A percentile compares a stretch with the other conserved stretches of the same genome.
Evolutionary conservation across 2,797 vertebrate species (phyloP).

Genomic region (Calcarius lapponicus): DNA sequence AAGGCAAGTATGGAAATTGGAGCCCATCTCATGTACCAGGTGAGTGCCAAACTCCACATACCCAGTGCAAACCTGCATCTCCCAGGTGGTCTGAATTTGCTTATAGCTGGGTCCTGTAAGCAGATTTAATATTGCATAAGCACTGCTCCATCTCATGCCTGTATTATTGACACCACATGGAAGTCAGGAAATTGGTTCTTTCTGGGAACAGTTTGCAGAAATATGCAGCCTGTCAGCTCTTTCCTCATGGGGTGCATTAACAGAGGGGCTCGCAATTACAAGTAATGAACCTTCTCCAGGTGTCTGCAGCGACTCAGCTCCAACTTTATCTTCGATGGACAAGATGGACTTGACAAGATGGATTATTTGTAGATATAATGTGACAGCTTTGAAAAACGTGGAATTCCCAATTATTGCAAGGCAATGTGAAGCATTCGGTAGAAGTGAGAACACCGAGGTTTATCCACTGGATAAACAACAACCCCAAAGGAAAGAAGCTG

Average conservation of each 20-base stretch:
- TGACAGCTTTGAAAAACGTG: slow-evolving; percentile 61
- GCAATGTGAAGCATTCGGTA: slow-evolving; percentile 40
- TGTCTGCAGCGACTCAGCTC: slow-evolving; percentile 84
- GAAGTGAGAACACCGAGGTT: background rate
- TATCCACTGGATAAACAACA: slow-evolving; percentile 66
- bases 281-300: slow-evolving; percentile 90
- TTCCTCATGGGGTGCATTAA: slow-evolving; percentile 87
- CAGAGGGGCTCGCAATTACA: slow-evolving; percentile 89
- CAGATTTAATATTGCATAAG: slow-evolving; percentile 98
- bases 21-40: slow-evolving; percentile 50
- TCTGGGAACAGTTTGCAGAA: slow-evolving; percentile 94
- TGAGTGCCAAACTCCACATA: slow-evolving; percentile 54
- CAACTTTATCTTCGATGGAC: slow-evolving; percentile 74
- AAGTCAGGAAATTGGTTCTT: slow-evolving; percentile 91
- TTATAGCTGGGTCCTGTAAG: slow-evolving; percentile 80
- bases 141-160: slow-evolving; percentile 87
- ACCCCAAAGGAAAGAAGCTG: slow-evolving; percentile 57
- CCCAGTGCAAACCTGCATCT: slow-evolving; percentile 67
- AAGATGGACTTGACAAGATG: slow-evolving; percentile 78
- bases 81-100: slow-evolving; percentile 94
- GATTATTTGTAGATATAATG: slow-evolving; percentile 74
- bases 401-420: slow-evolving; percentile 68
- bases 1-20: background rate
- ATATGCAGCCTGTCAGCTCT: slow-evolving; percentile 88
- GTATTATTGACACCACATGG: slow-evolving; percentile 98